A percentile compares a stretch with the other conserved stretches of the same genome.
Conservation (phyloP, 2,113 vertebrate genomes). For the Pelmatolapia mariae region DNA sequence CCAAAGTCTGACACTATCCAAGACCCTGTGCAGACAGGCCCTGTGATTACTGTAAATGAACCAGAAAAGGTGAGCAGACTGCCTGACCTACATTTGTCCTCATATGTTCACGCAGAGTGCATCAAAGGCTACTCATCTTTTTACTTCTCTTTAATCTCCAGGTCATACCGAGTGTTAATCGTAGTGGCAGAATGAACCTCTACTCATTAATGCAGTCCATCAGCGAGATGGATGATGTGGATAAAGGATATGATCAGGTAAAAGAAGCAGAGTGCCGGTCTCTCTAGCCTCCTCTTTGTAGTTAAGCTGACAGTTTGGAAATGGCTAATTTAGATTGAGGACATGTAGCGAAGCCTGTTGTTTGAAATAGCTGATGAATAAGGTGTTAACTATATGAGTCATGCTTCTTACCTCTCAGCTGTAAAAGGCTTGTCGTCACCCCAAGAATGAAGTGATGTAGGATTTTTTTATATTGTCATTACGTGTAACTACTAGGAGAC, state of each 20-base stretch:
- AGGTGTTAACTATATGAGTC: neutral
- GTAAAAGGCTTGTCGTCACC: neutral
- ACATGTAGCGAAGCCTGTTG: neutral
- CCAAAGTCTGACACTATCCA: neutral
- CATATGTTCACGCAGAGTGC: neutral
- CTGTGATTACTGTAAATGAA: slow-evolving; percentile 56
- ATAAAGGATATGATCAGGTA: slow-evolving; percentile 54
- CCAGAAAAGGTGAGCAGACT: slow-evolving; percentile 43
- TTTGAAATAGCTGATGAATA: neutral
- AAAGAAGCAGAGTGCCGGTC: neutral
- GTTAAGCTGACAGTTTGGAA: neutral
- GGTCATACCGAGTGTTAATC: slow-evolving; percentile 50
- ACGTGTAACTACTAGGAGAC: neutral
- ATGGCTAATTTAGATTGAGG: neutral
- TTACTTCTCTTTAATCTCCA: neutral
- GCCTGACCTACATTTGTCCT: neutral
- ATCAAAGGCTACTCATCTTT: neutral
- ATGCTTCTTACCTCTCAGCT: neutral
- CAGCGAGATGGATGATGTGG: slow-evolving; percentile 77
- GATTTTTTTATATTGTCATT: neutral
- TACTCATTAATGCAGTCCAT: slow-evolving; percentile 92
- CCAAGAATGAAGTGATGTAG: neutral
- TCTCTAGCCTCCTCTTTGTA: neutral
- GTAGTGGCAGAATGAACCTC: slow-evolving; percentile 84
- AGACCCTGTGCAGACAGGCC: neutral